Conservation (phyloP, 2,113 vertebrate genomes). For the Erythrocercus mccallii region DNA sequence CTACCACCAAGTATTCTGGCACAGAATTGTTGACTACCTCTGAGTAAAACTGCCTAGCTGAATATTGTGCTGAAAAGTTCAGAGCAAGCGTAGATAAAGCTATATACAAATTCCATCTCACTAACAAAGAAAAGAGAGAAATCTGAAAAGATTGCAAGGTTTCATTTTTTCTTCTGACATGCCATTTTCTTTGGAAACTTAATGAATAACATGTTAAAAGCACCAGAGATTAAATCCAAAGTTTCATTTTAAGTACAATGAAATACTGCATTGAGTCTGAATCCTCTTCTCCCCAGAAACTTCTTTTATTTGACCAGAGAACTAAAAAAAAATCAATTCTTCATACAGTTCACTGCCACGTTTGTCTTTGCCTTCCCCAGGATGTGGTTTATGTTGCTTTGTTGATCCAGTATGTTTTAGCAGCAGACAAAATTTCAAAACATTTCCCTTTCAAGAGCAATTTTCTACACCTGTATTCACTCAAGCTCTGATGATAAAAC, state of each 20-base stretch:
- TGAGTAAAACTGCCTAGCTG: neutral
- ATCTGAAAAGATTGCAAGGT: neutral
- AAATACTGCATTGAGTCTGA: neutral
- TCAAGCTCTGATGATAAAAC: neutral
- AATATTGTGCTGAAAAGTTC: neutral
- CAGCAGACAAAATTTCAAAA: conserved; percentile 18
- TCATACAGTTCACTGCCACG: neutral
- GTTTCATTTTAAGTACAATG: neutral
- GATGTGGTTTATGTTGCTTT: neutral
- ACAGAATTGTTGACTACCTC: neutral
- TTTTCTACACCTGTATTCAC: neutral
- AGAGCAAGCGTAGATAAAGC: neutral
- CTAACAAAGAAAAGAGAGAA: neutral
- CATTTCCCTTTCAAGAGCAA: neutral
- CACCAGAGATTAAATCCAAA: neutral
- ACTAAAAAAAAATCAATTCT: neutral
- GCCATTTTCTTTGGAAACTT: neutral
- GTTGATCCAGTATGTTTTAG: conserved; percentile 4
- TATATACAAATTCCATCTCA: neutral
- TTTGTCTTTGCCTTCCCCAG: conserved; percentile 5
- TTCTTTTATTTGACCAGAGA: conserved; percentile 14
- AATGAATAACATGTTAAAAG: neutral
- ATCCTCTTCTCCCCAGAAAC: neutral
- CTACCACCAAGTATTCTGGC: neutral
- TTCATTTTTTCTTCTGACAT: neutral